Evolutionary conservation across 2,888 invertebrate species (phyloP).

Genomic region (Netelia virgata): DNA sequence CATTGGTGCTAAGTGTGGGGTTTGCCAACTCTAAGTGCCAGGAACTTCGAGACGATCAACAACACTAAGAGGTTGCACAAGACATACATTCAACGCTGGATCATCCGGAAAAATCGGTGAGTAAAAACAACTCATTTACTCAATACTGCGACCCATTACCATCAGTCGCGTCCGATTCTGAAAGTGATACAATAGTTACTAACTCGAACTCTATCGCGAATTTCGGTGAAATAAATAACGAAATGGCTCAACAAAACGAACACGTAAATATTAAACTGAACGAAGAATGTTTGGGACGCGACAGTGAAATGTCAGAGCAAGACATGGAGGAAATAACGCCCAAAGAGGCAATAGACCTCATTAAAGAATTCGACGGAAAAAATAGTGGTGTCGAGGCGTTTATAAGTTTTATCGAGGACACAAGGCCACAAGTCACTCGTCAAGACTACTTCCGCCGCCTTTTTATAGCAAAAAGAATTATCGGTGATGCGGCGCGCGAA

Average conservation of each 20-base stretch:
- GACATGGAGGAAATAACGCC: background rate
- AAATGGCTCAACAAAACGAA: background rate
- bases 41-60: background rate
- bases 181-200: background rate
- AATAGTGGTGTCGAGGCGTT: constrained; percentile 29
- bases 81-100: background rate
- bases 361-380: constrained; percentile 37
- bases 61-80: background rate
- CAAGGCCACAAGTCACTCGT: background rate
- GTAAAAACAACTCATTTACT: constrained; percentile 15
- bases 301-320: background rate
- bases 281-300: background rate
- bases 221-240: too few relatives aligned
- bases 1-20: constrained; percentile 16
- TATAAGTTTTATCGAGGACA: constrained; percentile 26
- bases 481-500: constrained; percentile 15
- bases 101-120: constrained; percentile 18
- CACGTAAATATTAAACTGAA: background rate
- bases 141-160: background rate
- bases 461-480: constrained; percentile 16
- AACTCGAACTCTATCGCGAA: constrained; percentile 7
- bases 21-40: background rate
- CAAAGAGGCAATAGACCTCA: constrained; percentile 15
- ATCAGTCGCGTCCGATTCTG: constrained; percentile 5
- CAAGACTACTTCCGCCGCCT: constrained; percentile 24